These are phyloP conservation scores for Apotomis betuletana DNA, from an alignment of 2,888 invertebrate genomes.

Conservation along the genomic window DNA sequence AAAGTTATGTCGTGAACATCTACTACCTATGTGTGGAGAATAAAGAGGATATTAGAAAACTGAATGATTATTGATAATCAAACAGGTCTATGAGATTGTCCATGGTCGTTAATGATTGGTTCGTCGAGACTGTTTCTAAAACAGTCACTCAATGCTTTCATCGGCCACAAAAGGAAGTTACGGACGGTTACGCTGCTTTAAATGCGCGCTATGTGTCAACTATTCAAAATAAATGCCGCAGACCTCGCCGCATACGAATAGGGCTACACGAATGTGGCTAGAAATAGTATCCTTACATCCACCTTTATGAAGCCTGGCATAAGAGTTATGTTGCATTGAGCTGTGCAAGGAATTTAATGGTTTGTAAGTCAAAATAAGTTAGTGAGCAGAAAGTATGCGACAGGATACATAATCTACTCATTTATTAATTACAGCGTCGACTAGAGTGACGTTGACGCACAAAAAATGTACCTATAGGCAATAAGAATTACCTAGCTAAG, in stretches of 20 bases:
- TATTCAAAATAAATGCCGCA: conserved; percentile 53
- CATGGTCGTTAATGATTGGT: background rate
- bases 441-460: background rate
- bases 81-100: background rate
- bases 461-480: background rate
- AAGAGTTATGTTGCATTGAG: background rate
- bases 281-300: background rate
- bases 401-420: conserved; percentile 23
- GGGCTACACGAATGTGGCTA: conserved; percentile 17
- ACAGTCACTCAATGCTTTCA: conserved; percentile 34
- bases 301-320: background rate
- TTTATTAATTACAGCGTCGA: conserved; percentile 13
- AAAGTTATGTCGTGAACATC: too few species aligned
- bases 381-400: conserved; percentile 15
- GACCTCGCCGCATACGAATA: conserved; percentile 29
- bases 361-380: conserved; percentile 26
- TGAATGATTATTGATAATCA: conserved; percentile 1
- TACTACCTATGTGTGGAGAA: background rate
- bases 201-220: conserved; percentile 59
- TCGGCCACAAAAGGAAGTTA: conserved; percentile 46
- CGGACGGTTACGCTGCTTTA: conserved; percentile 50
- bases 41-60: background rate
- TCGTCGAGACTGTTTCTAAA: conserved; percentile 31
- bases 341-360: conserved; percentile 6
- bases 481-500: background rate